Percentiles rank a stretch among this genome's conserved stretches.
Evolutionary conservation across 2,113 vertebrate species (phyloP).

Genomic region (Pseudonaja textilis): DNA sequence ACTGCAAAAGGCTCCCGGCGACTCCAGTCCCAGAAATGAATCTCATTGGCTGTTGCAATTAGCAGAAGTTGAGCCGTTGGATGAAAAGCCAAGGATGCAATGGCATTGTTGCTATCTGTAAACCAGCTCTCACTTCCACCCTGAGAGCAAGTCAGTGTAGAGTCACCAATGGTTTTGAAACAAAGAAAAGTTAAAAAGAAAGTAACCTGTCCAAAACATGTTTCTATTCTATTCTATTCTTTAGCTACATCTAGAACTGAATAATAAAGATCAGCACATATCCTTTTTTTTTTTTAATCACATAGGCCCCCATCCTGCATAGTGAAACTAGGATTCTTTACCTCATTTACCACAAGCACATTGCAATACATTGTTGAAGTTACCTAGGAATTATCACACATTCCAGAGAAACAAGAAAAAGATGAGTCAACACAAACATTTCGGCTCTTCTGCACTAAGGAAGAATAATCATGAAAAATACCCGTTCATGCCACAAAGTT

Average conservation of each 20-base stretch:
- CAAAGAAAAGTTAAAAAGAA: background rate
- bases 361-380: slow-evolving; percentile 10
- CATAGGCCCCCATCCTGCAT: background rate
- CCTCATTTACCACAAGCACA: background rate
- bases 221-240: too few relatives aligned
- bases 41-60: slow-evolving; percentile 96
- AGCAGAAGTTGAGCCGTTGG: slow-evolving; percentile 96
- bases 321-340: background rate
- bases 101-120: slow-evolving; percentile 96
- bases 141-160: slow-evolving; percentile 68
- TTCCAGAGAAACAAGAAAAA: background rate
- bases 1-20: slow-evolving; percentile 95
- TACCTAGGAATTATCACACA: background rate
- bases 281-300: rapidly evolving
- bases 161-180: slow-evolving; percentile 43
- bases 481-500: background rate
- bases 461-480: slow-evolving; percentile 4
- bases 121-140: slow-evolving; percentile 99
- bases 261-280: background rate
- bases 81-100: slow-evolving; percentile 96
- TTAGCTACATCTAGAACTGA: background rate
- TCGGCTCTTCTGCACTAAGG: background rate
- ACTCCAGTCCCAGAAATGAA: slow-evolving; percentile 99
- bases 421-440: rapidly evolving
- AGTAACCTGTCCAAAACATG: background rate